phyloP scores from a whole-genome alignment of 2,113 vertebrate species.

The Poecilia latipinna region DNA sequence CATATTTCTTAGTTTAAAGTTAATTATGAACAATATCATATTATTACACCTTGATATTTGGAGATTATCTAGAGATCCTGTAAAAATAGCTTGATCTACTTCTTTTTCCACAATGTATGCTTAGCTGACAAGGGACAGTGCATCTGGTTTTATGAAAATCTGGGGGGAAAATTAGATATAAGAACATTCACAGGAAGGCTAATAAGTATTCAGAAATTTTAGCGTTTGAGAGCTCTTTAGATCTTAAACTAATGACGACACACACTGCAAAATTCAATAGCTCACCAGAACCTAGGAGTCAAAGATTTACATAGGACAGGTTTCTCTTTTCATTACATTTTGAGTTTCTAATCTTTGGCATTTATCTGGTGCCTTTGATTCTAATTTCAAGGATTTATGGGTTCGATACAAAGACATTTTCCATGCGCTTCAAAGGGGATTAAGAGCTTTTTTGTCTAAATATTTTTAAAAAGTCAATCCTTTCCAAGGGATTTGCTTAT shows the following conservation, averaged over 20 bases:
- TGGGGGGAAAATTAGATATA: neutral
- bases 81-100: neutral
- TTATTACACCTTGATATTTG: neutral
- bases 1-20: neutral
- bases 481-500: neutral
- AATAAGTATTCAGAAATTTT: neutral
- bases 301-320: neutral
- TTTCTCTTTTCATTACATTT: neutral
- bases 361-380: neutral
- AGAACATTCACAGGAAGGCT: neutral
- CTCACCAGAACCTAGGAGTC: neutral
- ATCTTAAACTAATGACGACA: neutral
- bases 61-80: neutral
- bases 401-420: neutral
- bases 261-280: neutral
- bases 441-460: neutral
- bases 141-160: neutral
- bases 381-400: neutral
- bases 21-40: neutral
- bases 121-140: neutral
- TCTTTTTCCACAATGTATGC: neutral
- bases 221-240: neutral
- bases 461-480: neutral
- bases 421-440: neutral
- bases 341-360: neutral